Evolutionary conservation across 2,113 vertebrate genomes (phyloP).

Genomic region (Dasyornis broadbenti): DNA sequence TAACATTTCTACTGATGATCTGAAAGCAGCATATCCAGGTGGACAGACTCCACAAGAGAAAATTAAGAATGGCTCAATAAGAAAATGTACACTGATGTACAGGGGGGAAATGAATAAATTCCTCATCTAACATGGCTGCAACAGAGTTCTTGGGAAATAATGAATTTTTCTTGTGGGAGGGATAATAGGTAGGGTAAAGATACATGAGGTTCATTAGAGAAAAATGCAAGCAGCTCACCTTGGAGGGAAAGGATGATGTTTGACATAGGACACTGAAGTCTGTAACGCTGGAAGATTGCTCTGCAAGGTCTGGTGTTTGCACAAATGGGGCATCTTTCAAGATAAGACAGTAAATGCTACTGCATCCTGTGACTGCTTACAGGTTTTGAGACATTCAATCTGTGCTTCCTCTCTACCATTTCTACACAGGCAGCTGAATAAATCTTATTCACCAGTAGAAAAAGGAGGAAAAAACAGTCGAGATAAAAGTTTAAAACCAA

Average conservation of each 20-base stretch:
- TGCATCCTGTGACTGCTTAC: not conserved
- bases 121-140: not conserved
- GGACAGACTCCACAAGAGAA: not conserved
- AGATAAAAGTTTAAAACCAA: not conserved
- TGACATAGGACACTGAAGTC: not conserved
- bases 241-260: not conserved
- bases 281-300: not conserved
- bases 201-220: not conserved
- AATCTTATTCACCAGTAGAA: not conserved
- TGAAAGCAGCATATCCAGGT: not conserved
- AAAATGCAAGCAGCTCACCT: not conserved
- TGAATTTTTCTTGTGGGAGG: not conserved
- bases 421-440: not conserved
- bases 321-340: not conserved
- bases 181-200: not conserved
- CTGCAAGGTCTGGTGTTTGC: not conserved
- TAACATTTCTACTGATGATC: not conserved
- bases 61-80: not conserved
- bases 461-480: accelerated
- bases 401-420: not conserved
- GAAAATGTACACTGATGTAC: not conserved
- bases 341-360: not conserved
- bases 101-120: not conserved
- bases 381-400: not conserved
- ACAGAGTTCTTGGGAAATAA: not conserved